Percentiles rank a stretch among this genome's conserved stretches.
Conservation (phyloP, 2,113 vertebrate genomes). For the Phyllostomus discolor region DNA sequence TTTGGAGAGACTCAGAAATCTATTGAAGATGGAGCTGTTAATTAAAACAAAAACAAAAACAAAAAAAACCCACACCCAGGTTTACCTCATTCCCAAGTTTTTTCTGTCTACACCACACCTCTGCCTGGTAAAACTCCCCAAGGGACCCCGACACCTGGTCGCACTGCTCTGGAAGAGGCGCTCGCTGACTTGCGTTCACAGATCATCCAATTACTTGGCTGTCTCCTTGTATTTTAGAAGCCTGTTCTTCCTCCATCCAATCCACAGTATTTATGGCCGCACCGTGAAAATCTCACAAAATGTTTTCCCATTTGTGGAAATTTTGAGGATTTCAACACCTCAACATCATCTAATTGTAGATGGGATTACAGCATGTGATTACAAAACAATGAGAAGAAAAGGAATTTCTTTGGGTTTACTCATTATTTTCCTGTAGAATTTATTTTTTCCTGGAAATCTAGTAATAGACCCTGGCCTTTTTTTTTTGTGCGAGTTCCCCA, state of each 20-base stretch:
- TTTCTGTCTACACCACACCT: neutral
- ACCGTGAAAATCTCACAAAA: neutral
- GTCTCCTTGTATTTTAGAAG: fast-evolving
- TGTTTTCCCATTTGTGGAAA: neutral
- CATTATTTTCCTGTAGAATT: neutral
- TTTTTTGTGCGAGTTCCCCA: neutral
- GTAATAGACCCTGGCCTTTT: neutral
- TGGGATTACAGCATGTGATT: neutral
- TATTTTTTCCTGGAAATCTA: neutral
- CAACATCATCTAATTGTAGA: neutral
- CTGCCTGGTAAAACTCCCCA: neutral
- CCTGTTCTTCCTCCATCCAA: neutral
- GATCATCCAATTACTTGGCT: fast-evolving
- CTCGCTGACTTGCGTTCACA: too few species aligned
- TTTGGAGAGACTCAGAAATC: neutral
- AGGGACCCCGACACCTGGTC: neutral
- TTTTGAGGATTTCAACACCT: neutral
- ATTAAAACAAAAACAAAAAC: neutral
- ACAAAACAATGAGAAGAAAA: neutral
- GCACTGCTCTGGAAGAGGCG: too few species aligned
- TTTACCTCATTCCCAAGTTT: neutral
- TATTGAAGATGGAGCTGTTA: neutral
- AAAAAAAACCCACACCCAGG: neutral
- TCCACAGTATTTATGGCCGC: too few species aligned
- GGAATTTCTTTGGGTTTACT: neutral